Conservation (phyloP, 1,140 invertebrate genomes). For the Eurosta solidaginis region DNA sequence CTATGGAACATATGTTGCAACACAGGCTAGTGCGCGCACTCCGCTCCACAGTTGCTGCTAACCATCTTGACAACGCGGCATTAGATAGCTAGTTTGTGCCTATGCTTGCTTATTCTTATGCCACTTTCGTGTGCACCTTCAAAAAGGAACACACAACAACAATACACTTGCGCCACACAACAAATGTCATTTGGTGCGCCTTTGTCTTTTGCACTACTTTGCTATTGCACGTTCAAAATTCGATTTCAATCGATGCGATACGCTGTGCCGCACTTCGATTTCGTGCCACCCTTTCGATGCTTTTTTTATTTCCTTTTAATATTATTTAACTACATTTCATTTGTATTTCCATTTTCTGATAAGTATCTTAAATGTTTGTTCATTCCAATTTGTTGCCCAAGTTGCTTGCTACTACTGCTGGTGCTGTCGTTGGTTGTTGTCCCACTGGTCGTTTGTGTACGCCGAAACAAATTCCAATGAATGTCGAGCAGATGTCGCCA, state of each 20-base stretch:
- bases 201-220: not conserved
- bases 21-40: conserved; percentile 21
- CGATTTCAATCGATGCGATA: conserved; percentile 22
- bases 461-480: conserved; percentile 20
- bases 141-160: not conserved
- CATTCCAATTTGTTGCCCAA: conserved; percentile 39
- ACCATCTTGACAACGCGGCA: conserved; percentile 34
- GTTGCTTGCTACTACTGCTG: conserved; percentile 14
- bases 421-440: conserved; percentile 30
- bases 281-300: not conserved
- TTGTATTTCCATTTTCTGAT: conserved; percentile 58
- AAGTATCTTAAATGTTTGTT: conserved; percentile 53
- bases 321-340: conserved; percentile 5
- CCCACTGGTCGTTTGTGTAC: conserved; percentile 1
- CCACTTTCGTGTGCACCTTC: not conserved
- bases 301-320: conserved; percentile 46
- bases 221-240: not conserved
- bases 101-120: conserved; percentile 31
- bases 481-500: conserved; percentile 9
- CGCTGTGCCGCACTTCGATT: conserved; percentile 38
- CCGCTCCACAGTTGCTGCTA: conserved; percentile 14
- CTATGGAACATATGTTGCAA: conserved; percentile 6
- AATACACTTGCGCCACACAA: not conserved
- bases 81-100: not conserved
- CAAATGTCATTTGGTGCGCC: conserved; percentile 10